Base-by-base conservation (phyloP, 2,797 vertebrate genomes). In the Alosa sapidissima region DNA sequence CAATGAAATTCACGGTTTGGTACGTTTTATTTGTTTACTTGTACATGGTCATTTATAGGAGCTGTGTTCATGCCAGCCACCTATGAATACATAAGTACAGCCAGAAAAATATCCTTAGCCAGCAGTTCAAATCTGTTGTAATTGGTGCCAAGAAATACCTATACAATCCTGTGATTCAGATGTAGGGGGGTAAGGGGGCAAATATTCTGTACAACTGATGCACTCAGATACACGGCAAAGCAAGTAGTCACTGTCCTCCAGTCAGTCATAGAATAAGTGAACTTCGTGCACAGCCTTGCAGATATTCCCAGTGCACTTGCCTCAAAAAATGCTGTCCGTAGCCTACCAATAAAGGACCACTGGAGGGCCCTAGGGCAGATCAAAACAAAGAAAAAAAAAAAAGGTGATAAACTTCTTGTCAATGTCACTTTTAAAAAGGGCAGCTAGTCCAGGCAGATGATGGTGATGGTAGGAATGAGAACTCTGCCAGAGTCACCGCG, bases 131-230 rank as follows among this genome's bases (percentile, higher is more conserved):
- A 55, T 91, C 88, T 89, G 85, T 86, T 84, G 86, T 83, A 87
- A 87, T 89, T 87, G 83, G 82, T 84, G 88, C 72, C 87, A 89
- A 91, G 87, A 89, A 91, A 87, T 90, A 47, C 86, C 89, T 88
- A 89, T 89, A 89, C 89, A 89, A 88, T 90, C 86, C 84, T 86
- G 81, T 87, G 83, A 87, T 52, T 78, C 65, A 16, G 41, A 78
- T 78, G 72, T 47, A 81, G 78, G 51, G 81, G 47, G 28, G 51
- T 21, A 51, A 83, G 58, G 84, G 75, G 48, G 48, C 51, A 82
- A 81, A 81, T 88, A 84, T 84, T 82, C 85, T 89, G 86, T 88
- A 90, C 88, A 86, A 72, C 84, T 88, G 88, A 86, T 85, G 36
- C 78, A 85, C 83, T 83, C 81, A 87, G 86, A 75, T 87, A 89